These are phyloP conservation scores for Anas bernieri DNA, from an alignment of 2,797 vertebrate genomes.

Conservation along the genomic window DNA sequence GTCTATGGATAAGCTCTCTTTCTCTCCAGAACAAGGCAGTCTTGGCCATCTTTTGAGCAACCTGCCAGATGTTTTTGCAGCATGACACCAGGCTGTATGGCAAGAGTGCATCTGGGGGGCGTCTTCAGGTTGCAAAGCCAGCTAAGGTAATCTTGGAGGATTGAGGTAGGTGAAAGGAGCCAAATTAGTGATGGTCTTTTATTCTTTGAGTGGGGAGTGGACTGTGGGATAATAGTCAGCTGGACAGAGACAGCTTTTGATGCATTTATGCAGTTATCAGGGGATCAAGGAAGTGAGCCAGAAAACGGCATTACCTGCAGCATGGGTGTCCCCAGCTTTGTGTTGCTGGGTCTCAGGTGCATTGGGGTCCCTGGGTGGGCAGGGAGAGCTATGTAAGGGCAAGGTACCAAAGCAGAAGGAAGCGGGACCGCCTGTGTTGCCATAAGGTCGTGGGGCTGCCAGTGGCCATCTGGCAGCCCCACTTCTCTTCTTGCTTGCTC, in stretches of 20 bases:
- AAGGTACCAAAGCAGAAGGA: rapidly evolving
- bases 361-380: not conserved
- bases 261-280: rapidly evolving
- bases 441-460: not conserved
- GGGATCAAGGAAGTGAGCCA: rapidly evolving
- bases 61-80: not conserved
- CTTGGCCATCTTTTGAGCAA: not conserved
- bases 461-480: not conserved
- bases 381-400: not conserved
- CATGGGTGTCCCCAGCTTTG: not conserved
- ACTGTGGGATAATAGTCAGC: not conserved
- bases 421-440: not conserved
- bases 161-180: not conserved
- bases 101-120: rapidly evolving
- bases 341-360: not conserved
- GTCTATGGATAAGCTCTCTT: not conserved
- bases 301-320: not conserved
- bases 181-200: not conserved
- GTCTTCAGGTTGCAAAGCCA: not conserved
- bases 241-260: not conserved
- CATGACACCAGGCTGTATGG: not conserved
- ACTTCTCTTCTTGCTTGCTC: too few species aligned
- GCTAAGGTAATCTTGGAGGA: not conserved
- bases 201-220: not conserved
- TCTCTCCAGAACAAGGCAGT: not conserved